Evolutionary conservation across 2,888 invertebrate genomes (phyloP).

Genomic region (Pandemis cinnamomeana): DNA sequence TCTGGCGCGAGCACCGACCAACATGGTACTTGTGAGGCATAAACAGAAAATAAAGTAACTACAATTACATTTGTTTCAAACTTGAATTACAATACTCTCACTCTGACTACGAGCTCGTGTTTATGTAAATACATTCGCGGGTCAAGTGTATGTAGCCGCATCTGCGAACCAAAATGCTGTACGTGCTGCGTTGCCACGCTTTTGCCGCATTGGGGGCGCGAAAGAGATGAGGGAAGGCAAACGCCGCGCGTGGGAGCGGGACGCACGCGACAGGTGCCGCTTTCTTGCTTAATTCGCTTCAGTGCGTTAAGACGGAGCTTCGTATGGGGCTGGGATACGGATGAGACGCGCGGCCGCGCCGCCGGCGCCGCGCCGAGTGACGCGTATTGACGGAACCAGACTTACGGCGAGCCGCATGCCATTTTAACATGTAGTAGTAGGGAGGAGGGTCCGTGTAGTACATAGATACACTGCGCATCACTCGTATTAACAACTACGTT

Average conservation of each 20-base stretch:
- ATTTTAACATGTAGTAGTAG: background rate
- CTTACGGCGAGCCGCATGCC: background rate
- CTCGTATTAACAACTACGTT: background rate
- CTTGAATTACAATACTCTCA: background rate
- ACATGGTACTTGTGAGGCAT: background rate
- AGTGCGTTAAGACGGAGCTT: conserved; percentile 5
- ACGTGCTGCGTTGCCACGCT: conserved; percentile 64
- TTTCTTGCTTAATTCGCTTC: conserved; percentile 29
- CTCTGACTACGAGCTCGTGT: background rate
- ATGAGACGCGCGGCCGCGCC: background rate
- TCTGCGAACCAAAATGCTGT: conserved; percentile 60
- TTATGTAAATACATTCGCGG: conserved; percentile 12
- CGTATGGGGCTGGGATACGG: background rate
- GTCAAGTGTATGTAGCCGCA: conserved; percentile 24
- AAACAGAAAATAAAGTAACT: background rate
- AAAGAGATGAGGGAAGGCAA: conserved; percentile 55
- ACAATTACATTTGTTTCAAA: background rate
- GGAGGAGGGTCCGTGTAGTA: background rate
- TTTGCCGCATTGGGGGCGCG: conserved; percentile 79
- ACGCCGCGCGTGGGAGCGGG: conserved; percentile 43
- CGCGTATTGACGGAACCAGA: background rate
- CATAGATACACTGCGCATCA: background rate
- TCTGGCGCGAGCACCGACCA: background rate
- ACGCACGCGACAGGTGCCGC: conserved; percentile 49
- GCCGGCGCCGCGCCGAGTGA: conserved; percentile 1